Conservation (phyloP, 2,888 invertebrate species). For the Coleophora deauratella region DNA sequence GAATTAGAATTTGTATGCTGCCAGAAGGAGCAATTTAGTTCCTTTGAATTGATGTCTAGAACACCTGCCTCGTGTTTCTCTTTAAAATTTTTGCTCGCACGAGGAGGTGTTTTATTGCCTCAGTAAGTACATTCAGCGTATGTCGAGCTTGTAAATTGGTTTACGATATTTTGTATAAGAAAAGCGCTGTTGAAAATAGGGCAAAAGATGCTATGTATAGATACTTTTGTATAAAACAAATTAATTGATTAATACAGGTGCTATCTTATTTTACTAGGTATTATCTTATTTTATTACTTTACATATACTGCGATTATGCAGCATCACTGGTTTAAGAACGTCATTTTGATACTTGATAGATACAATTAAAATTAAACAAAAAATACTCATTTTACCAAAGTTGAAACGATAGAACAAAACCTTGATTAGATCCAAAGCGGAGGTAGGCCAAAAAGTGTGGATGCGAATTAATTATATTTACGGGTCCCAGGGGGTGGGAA, state of each 20-base stretch:
- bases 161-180: neutral
- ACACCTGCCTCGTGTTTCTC: slow-evolving; percentile 12
- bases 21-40: slow-evolving; percentile 15
- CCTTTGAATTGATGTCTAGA: slow-evolving; percentile 15
- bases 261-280: no score
- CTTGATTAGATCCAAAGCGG: neutral
- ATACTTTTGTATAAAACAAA: no score
- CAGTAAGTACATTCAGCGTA: neutral
- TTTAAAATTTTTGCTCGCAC: neutral
- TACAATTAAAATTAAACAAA: no score
- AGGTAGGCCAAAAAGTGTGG: neutral
- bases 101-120: neutral
- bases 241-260: no score
- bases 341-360: no score
- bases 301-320: no score
- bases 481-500: slow-evolving; percentile 1
- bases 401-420: no score
- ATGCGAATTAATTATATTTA: slow-evolving; percentile 8
- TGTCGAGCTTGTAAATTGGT: neutral
- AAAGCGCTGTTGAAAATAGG: no score
- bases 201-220: no score
- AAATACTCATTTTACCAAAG: no score
- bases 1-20: slow-evolving; percentile 20
- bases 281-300: no score
- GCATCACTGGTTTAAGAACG: no score